phyloP scores from a whole-genome alignment of 2,888 invertebrate species.

The Timema podura region DNA sequence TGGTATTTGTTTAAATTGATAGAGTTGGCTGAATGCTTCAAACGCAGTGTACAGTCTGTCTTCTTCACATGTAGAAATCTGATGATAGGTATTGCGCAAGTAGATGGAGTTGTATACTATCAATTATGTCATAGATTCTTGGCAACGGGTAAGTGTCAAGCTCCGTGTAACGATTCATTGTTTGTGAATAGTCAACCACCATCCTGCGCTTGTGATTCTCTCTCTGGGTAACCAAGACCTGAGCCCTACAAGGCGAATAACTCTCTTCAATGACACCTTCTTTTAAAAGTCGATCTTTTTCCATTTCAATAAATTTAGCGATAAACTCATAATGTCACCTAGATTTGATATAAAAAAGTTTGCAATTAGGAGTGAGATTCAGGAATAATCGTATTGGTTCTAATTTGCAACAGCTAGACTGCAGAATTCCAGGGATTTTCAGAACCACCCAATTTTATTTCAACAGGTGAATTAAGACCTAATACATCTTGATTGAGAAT shows the following conservation, averaged over 20 bases:
- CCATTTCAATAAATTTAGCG: conserved; percentile 2
- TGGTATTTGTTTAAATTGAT: conserved; percentile 29
- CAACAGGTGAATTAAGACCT: not conserved
- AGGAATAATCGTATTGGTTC: conserved; percentile 10
- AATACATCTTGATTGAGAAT: conserved; percentile 16
- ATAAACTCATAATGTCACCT: too few relatives aligned
- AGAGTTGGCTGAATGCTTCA: conserved; percentile 27
- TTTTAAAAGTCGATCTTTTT: not conserved
- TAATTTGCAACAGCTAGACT: not conserved
- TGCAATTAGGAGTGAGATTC: conserved; percentile 6
- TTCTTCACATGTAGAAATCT: conserved; percentile 26
- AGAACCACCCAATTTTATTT: conserved; percentile 17
- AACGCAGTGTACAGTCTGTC: conserved; percentile 29
- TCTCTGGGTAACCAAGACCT: conserved; percentile 32
- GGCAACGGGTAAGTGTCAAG: conserved; percentile 31
- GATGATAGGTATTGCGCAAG: conserved; percentile 29
- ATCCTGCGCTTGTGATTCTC: conserved; percentile 32
- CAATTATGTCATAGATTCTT: conserved; percentile 26
- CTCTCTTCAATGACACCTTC: conserved; percentile 15
- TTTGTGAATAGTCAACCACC: conserved; percentile 35
- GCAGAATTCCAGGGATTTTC: not conserved
- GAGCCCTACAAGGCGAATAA: conserved; percentile 20
- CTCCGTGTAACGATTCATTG: conserved; percentile 34
- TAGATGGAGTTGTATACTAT: conserved; percentile 29
- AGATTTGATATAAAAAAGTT: conserved; percentile 11